Conservation (phyloP, 2,113 vertebrate genomes). For the Archilochus colubris region DNA sequence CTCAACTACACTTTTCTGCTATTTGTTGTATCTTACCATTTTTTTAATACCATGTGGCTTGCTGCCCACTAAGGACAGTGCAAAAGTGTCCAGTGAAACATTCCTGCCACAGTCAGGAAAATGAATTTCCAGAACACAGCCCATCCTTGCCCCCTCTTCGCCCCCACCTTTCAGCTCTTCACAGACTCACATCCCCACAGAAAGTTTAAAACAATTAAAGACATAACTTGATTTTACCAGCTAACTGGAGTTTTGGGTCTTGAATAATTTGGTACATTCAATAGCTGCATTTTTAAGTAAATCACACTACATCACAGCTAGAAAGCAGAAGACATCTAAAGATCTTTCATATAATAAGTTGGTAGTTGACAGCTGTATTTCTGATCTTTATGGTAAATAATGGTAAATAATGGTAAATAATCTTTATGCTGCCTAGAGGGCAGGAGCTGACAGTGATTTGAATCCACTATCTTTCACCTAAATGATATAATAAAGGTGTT, state of each 20-base stretch:
- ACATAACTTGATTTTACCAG: constrained; percentile 19
- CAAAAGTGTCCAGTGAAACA: background rate
- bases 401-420: no score
- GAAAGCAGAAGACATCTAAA: constrained; percentile 40
- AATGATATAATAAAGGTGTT: background rate
- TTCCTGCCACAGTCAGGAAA: background rate
- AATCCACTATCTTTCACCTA: constrained; percentile 29
- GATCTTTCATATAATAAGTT: constrained; percentile 62
- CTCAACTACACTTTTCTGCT: background rate
- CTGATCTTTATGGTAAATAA: constrained; percentile 58
- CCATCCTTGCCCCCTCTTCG: background rate
- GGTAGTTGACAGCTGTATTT: constrained; percentile 68
- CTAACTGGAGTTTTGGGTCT: constrained; percentile 20
- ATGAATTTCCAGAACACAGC: background rate
- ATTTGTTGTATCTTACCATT: background rate
- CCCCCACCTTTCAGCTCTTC: background rate
- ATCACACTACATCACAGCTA: constrained; percentile 18
- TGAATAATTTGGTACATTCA: constrained; percentile 8
- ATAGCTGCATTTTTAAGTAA: background rate
- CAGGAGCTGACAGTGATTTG: constrained; percentile 35
- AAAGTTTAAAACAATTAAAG: constrained; percentile 34
- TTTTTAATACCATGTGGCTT: background rate
- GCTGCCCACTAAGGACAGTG: background rate
- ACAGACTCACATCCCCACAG: background rate
- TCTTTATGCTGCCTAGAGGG: constrained; percentile 53